These are phyloP conservation scores for Meriones psammophilus DNA, from an alignment of 2,797 vertebrate species.

Conservation along the genomic window DNA sequence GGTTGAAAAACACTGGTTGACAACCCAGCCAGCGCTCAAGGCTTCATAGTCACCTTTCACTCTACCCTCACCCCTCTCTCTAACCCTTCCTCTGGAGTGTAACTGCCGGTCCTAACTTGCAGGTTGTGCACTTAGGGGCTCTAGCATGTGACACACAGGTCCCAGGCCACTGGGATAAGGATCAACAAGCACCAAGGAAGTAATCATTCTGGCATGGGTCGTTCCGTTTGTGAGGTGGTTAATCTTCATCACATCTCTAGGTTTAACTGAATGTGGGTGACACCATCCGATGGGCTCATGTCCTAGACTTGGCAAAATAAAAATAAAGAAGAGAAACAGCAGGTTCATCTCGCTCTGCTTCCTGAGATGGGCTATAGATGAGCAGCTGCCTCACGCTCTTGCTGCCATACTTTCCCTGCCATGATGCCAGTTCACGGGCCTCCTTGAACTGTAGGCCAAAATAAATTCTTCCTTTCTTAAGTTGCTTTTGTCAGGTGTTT, in stretches of 20 bases:
- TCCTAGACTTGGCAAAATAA: background rate
- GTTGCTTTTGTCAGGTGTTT: background rate
- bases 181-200: background rate
- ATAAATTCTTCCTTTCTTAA: background rate
- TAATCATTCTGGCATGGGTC: background rate
- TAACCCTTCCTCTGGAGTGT: background rate
- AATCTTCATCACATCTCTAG: background rate
- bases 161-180: background rate
- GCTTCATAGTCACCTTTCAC: background rate
- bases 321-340: background rate
- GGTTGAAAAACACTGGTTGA: background rate
- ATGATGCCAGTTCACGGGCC: too few species aligned
- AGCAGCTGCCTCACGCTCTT: background rate
- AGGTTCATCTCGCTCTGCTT: background rate
- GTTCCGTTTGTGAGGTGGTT: slow-evolving; percentile 2
- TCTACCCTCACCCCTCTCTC: background rate
- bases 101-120: background rate
- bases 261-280: background rate
- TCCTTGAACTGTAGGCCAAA: background rate
- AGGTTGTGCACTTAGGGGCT: background rate
- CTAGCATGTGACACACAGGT: background rate
- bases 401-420: background rate
- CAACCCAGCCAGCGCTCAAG: background rate
- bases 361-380: background rate
- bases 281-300: background rate